phyloP scores from a whole-genome alignment of 2,113 vertebrate species.

The Peromyscus polionotus region DNA sequence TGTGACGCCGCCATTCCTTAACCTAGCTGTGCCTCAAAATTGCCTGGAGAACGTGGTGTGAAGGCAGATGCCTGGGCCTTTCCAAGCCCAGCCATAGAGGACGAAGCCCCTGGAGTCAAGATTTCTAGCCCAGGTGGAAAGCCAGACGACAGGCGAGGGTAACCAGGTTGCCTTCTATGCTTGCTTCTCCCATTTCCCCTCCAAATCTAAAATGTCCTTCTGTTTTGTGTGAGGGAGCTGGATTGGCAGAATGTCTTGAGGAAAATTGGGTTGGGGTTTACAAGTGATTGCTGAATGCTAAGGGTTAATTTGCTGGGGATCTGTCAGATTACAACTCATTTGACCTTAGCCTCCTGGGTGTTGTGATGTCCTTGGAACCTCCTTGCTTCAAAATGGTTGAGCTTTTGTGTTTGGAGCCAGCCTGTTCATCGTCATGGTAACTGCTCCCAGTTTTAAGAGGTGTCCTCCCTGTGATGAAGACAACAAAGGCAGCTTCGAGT shows the following conservation, averaged over 20 bases:
- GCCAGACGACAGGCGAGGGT: neutral
- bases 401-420: constrained; percentile 83
- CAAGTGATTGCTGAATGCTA: neutral
- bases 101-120: neutral
- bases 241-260: neutral
- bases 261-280: neutral
- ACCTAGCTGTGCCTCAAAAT: neutral
- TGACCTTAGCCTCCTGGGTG: neutral
- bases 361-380: constrained; percentile 62
- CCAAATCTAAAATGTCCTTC: neutral
- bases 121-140: neutral
- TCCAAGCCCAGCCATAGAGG: neutral
- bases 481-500: constrained; percentile 69
- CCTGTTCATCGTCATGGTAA: constrained; percentile 87
- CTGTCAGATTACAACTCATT: constrained; percentile 33
- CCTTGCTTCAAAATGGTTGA: constrained; percentile 52
- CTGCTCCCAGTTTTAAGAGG: constrained; percentile 79
- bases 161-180: neutral
- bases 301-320: constrained; percentile 52
- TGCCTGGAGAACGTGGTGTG: neutral
- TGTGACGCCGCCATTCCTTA: neutral
- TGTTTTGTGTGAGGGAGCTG: neutral
- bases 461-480: constrained; percentile 78
- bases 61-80: neutral
- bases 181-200: neutral